Conservation (phyloP, 1,140 invertebrate species). For the Drosophila ananassae region DNA sequence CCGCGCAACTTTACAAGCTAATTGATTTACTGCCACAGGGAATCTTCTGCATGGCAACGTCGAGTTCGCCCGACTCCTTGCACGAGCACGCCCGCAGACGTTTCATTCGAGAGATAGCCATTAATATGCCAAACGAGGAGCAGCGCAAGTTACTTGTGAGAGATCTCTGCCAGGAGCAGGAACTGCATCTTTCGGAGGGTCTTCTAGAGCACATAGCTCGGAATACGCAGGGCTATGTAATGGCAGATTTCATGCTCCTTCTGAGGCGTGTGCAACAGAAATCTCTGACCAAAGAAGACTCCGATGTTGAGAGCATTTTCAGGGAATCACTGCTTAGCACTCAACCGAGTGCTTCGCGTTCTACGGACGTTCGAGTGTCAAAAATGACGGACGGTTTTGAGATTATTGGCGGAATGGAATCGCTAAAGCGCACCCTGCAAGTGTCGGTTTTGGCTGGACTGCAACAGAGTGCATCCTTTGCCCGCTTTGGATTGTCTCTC, state of each 20-base stretch:
- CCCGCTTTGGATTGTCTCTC: constrained; percentile 86
- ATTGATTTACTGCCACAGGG: constrained; percentile 78
- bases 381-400: constrained; percentile 84
- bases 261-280: constrained; percentile 54
- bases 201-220: constrained; percentile 53
- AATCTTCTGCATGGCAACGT: constrained; percentile 84
- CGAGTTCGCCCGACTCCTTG: constrained; percentile 73
- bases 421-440: constrained; percentile 87
- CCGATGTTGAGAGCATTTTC: constrained; percentile 39
- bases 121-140: constrained; percentile 87
- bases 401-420: constrained; percentile 88
- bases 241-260: constrained; percentile 64
- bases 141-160: constrained; percentile 50
- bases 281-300: constrained; percentile 4
- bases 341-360: constrained; percentile 85
- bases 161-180: constrained; percentile 20
- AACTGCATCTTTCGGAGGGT: neutral
- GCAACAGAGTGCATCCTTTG: constrained; percentile 86
- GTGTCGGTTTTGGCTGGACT: constrained; percentile 88
- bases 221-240: constrained; percentile 73
- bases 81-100: constrained; percentile 80
- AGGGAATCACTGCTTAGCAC: constrained; percentile 18
- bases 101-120: constrained; percentile 83
- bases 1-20: constrained; percentile 75
- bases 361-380: constrained; percentile 85